A percentile compares a stretch with the other conserved stretches of the same genome.
Evolutionary conservation across 2,888 invertebrate genomes (phyloP).

Genomic region (Sminthurinus aureus): DNA sequence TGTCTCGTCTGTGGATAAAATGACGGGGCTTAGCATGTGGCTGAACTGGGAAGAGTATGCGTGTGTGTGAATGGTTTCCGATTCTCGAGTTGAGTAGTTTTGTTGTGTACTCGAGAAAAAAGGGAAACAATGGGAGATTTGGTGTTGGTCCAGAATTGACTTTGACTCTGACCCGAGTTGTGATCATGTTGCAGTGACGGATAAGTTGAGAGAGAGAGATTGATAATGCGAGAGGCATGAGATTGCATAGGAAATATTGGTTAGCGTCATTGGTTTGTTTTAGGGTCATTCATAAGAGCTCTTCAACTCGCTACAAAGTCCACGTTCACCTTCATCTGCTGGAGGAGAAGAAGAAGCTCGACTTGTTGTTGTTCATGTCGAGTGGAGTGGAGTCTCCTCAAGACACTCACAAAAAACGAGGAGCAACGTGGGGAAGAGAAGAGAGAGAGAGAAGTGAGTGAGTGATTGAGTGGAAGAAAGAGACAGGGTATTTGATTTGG

Average conservation of each 20-base stretch:
- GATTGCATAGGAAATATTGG: constrained; percentile 45
- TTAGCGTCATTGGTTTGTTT: constrained; percentile 10
- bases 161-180: background rate
- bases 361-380: too few relatives aligned
- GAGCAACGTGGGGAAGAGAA: background rate
- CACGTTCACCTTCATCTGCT: background rate
- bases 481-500: constrained; percentile 40
- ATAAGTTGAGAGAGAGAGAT: background rate
- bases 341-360: too few relatives aligned
- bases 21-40: too few relatives aligned
- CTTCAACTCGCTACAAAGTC: background rate
- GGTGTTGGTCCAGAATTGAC: background rate
- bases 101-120: too few relatives aligned
- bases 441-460: background rate
- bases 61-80: too few relatives aligned
- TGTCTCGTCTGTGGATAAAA: too few relatives aligned
- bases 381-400: background rate
- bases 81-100: too few relatives aligned
- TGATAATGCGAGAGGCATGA: constrained; percentile 35
- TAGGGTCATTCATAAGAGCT: constrained; percentile 41
- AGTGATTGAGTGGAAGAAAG: constrained; percentile 28
- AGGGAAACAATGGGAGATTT: background rate
- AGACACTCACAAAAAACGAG: background rate
- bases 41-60: too few relatives aligned
- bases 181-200: constrained; percentile 7